Evolutionary conservation across 2,888 invertebrate genomes (phyloP).

Genomic region (Cybosia mesomella): DNA sequence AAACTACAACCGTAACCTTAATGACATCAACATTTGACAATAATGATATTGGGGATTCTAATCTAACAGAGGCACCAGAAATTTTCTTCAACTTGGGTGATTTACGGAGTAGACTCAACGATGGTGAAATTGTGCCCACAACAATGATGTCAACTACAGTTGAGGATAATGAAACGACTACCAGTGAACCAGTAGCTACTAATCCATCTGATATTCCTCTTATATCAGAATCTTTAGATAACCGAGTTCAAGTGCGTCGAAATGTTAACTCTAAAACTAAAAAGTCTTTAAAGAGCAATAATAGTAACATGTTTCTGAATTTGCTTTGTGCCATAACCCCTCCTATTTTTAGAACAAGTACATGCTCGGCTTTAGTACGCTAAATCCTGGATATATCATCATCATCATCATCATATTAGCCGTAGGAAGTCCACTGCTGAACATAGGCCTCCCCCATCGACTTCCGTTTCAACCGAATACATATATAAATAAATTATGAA

Average conservation of each 20-base stretch:
- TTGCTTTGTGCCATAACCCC: slow-evolving; percentile 21
- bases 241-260: slow-evolving; percentile 20
- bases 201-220: slow-evolving; percentile 7
- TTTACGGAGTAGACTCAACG: not conserved
- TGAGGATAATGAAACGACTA: not conserved
- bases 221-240: slow-evolving; percentile 15
- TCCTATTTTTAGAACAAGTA: slow-evolving; percentile 9
- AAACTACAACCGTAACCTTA: slow-evolving; percentile 7
- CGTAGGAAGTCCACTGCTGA: too few species aligned
- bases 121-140: slow-evolving; percentile 9
- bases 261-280: slow-evolving; percentile 16
- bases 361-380: slow-evolving; percentile 8
- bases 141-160: slow-evolving; percentile 9
- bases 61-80: slow-evolving; percentile 10
- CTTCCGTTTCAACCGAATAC: too few species aligned
- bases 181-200: not conserved
- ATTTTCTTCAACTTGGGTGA: slow-evolving; percentile 8
- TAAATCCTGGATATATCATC: not conserved
- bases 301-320: slow-evolving; percentile 11
- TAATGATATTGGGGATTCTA: not conserved
- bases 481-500: not conserved
- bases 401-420: too few species aligned
- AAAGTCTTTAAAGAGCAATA: slow-evolving; percentile 3
- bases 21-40: not conserved
- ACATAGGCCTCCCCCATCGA: too few species aligned